These are phyloP conservation scores for Ptychoptera contaminata DNA, from an alignment of 2,888 invertebrate genomes.

Conservation along the genomic window DNA sequence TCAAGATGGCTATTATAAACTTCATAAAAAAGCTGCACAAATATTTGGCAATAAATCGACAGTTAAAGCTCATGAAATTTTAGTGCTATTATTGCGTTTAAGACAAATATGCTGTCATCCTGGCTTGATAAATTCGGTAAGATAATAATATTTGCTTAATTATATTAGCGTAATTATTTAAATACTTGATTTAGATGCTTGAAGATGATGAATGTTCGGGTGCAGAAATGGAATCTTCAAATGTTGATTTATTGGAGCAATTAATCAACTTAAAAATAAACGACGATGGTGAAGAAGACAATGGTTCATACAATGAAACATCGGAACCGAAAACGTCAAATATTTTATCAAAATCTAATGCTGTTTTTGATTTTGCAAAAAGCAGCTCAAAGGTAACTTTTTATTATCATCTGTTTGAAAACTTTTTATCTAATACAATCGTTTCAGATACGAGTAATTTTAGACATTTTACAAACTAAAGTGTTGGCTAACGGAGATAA, in stretches of 20 bases:
- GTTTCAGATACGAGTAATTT: slow-evolving; percentile 37
- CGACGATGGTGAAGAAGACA: slow-evolving; percentile 11
- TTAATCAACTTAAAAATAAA: slow-evolving; percentile 44
- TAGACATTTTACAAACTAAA: slow-evolving; percentile 38
- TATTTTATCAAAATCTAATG: slow-evolving; percentile 49
- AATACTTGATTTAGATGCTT: slow-evolving; percentile 30
- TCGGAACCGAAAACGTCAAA: slow-evolving; percentile 34
- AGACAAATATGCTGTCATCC: slow-evolving; percentile 86
- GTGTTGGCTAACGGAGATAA: slow-evolving; percentile 45
- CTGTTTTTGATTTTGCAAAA: slow-evolving; percentile 50
- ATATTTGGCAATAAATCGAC: slow-evolving; percentile 43
- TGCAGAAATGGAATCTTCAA: slow-evolving; percentile 29
- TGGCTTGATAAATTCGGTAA: slow-evolving; percentile 53
- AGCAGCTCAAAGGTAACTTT: slow-evolving; percentile 29
- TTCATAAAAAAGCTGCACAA: slow-evolving; percentile 46
- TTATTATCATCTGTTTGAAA: not conserved
- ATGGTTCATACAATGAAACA: not conserved
- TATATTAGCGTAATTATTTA: not conserved
- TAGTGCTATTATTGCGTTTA: slow-evolving; percentile 68
- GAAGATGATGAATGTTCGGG: slow-evolving; percentile 29
- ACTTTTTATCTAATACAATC: slow-evolving; percentile 1
- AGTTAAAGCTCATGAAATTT: slow-evolving; percentile 50
- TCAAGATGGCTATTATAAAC: slow-evolving; percentile 38
- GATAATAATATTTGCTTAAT: slow-evolving; percentile 12
- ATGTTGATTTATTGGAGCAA: slow-evolving; percentile 45